Conservation (phyloP, 2,888 invertebrate genomes). For the Pasiphila rectangulata region DNA sequence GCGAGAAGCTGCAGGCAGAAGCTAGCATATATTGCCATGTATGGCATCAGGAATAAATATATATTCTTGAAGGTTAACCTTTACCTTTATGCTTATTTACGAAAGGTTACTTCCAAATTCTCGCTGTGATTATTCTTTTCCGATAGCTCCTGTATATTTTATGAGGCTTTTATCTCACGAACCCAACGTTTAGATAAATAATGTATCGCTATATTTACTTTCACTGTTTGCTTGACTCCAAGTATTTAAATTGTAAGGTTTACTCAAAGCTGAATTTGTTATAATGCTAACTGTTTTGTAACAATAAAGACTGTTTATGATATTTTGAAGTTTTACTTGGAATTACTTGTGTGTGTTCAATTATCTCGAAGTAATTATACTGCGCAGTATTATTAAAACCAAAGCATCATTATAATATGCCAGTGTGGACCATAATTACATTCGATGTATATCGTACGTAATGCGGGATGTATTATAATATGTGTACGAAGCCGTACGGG, state of each 20-base stretch:
- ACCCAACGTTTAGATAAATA: slow-evolving; percentile 24
- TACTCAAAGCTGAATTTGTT: slow-evolving; percentile 55
- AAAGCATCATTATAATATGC: too few species aligned
- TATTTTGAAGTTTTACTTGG: slow-evolving; percentile 29
- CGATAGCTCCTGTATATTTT: slow-evolving; percentile 27
- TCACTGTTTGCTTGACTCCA: slow-evolving; percentile 23
- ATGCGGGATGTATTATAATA: too few species aligned
- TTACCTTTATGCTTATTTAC: not conserved
- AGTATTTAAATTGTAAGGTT: slow-evolving; percentile 39
- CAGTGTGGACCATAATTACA: too few species aligned
- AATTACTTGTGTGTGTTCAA: not conserved
- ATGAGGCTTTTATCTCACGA: slow-evolving; percentile 32
- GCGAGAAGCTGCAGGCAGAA: too few species aligned
- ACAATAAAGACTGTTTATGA: slow-evolving; percentile 70
- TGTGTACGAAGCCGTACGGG: too few species aligned
- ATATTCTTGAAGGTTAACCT: too few species aligned
- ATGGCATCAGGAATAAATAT: too few species aligned
- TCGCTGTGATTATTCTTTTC: slow-evolving; percentile 19
- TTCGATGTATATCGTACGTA: too few species aligned
- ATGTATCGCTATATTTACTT: slow-evolving; percentile 13
- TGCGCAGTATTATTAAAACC: too few species aligned
- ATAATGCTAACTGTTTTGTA: slow-evolving; percentile 59
- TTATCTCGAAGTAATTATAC: too few species aligned
- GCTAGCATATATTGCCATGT: too few species aligned
- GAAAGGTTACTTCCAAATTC: slow-evolving; percentile 1